Evolutionary conservation across 2,888 invertebrate genomes (phyloP), one percentile per base, ranked within the genome.

Genomic region (Ecdyonurus torrentis): DNA sequence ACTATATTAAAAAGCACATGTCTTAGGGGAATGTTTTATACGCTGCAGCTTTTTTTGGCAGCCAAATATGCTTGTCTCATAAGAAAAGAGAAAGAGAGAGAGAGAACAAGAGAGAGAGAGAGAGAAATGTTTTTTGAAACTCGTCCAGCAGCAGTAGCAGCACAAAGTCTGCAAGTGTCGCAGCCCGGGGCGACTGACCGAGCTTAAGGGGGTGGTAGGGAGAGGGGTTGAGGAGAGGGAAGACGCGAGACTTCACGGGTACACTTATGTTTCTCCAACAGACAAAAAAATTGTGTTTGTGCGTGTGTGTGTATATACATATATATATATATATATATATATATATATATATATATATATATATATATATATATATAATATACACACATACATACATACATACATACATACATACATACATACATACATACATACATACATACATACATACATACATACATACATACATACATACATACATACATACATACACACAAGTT

Each of bases 21-120:
- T 55, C 55, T 55, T 37, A 15, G 37, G 37, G 55, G 55, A 55
- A 22, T n/a, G 19, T 55, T 55, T 55, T 55, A 55, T 55, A 22
- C 55, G n/a, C 55, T 55, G 55, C 55, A 55, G 55, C 55, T 55
- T 55, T 55, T 55, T 55, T 55, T 55, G 55, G 55, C 55, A 55
- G 55, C 55, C 55, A 22, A 55, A 55, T 55, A 5, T 55, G 55
- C 55, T 55, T 55, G 55, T 55, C 55, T 55, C 55, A 22, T 22
- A 55, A 55, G 19, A 55, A 55, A 55, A 10, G 15, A 22, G 19
- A 58, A 58, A 58, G 20, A 2, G 19, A 58, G 20, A 58, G 19
- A 1, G 1, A 2, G 19, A 58, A 58, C 10, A 2, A 58, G 58
- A 23, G 25, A 58, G 20, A 2, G 19, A 58, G 20, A 58, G 19